Base-by-base conservation (phyloP, 35 echinoderm and acorn worm species). In the Chiridota heheva region DNA sequence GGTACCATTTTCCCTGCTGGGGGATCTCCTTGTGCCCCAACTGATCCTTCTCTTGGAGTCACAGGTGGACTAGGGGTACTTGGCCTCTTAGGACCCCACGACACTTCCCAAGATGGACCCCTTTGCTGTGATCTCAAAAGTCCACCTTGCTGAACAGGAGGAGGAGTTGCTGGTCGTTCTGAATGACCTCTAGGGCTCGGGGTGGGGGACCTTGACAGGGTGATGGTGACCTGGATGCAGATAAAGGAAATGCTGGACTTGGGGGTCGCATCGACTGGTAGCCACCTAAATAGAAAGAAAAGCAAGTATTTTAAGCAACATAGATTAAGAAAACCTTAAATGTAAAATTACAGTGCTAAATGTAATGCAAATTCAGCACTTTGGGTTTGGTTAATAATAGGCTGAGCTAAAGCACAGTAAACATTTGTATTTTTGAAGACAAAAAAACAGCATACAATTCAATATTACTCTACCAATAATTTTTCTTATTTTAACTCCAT, bases 71-170 rank as follows among this genome's bases (percentile, higher is more conserved):
- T 37, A 44, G 62, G 79, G 28, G 79, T 36, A 28, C 40, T 33
- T 68, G 61, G 79, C 8, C 79, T 67, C 79, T 46, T 64, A 0
- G 79, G 79, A 42, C 67, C 78, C 78, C 78, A 81, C 0, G 59
- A 42, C 18, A 65, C 62, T 63, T 82, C 79, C 40, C 40, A 82
- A 7, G 61, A 51, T 6, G 36, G 45, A 8, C 44, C 32, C 39
- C 37, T 36, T n/a, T n/a, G 39, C 2, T 60, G 77, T 18, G 79
- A 68, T 29, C 61, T 31, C 5, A 36, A 18, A 10, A 36, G 12
- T 18, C 61, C 39, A 36, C 30, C 12, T 30, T 26, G 6, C 32
- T 3, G n/a, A 5, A 33, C 24, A 32, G 70, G 13, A 34, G 42
- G 60, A 42, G 61, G 61, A 16, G 79, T 47, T 28, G 79, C 40